phyloP scores from a whole-genome alignment of 2,113 vertebrate species.

The Hypanus sabinus region DNA sequence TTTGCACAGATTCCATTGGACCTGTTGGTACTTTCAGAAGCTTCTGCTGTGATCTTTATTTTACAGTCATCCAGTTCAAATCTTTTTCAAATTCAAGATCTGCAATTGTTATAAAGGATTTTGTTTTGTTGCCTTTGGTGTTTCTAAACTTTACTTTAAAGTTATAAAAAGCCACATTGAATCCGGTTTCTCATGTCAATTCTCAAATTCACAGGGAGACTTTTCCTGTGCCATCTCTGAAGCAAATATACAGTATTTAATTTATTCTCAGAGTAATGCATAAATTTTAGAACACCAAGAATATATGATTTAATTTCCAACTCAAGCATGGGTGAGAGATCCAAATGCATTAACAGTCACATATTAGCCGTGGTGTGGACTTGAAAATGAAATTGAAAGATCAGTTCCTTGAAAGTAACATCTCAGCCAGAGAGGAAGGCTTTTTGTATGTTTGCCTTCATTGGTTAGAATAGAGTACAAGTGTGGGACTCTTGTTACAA shows the following conservation, averaged over 20 bases:
- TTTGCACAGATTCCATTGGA: no score
- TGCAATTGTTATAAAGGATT: background rate
- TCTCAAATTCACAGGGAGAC: background rate
- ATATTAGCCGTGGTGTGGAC: background rate
- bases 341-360: background rate
- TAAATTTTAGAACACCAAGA: background rate
- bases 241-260: background rate
- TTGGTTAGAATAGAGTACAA: no score
- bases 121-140: background rate
- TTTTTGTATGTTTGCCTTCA: no score
- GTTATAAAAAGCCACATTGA: background rate
- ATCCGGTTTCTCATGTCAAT: background rate
- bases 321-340: background rate
- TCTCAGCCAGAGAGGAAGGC: no score
- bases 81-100: background rate
- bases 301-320: background rate
- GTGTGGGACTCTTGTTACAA: no score
- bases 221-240: background rate
- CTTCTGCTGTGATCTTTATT: background rate
- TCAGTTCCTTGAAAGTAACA: background rate
- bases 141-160: background rate
- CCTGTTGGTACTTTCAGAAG: no score
- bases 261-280: background rate
- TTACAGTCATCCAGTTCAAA: conserved; percentile 5
- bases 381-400: background rate